Conservation (phyloP, 2,797 vertebrate genomes). For the Megaceryle alcyon region DNA sequence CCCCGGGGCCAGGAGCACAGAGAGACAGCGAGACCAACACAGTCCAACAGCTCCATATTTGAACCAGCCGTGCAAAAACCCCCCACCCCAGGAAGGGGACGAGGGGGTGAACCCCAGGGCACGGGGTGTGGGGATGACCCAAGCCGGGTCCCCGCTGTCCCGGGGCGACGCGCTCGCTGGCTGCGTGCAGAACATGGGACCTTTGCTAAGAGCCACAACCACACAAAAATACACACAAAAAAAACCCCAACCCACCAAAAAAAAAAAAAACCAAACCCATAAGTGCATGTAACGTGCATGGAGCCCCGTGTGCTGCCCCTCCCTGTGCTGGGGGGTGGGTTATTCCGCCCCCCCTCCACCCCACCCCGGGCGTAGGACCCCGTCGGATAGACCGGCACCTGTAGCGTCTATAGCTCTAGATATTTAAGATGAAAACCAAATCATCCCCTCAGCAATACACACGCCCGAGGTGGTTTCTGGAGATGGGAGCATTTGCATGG, state of each 20-base stretch:
- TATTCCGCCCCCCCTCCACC: not conserved
- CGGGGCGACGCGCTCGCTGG: not conserved
- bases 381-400: not conserved
- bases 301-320: conserved; percentile 45
- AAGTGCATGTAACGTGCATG: conserved; percentile 69
- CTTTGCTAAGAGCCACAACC: not conserved
- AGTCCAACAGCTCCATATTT: no score
- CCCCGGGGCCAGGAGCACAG: not conserved
- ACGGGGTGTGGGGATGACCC: not conserved
- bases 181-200: not conserved
- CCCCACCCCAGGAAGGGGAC: not conserved
- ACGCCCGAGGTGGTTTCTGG: conserved; percentile 5
- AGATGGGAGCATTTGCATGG: conserved; percentile 72
- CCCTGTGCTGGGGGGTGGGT: not conserved
- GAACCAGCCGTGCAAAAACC: not conserved
- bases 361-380: not conserved
- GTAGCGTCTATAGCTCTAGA: conserved; percentile 25
- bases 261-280: not conserved
- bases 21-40: not conserved
- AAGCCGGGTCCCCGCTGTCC: not conserved
- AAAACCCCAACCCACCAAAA: not conserved
- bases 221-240: not conserved
- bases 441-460: conserved; percentile 67
- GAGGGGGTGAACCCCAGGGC: not conserved
- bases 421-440: conserved; percentile 55